Conservation (phyloP, 2,113 vertebrate genomes). For the Channa maculata region DNA sequence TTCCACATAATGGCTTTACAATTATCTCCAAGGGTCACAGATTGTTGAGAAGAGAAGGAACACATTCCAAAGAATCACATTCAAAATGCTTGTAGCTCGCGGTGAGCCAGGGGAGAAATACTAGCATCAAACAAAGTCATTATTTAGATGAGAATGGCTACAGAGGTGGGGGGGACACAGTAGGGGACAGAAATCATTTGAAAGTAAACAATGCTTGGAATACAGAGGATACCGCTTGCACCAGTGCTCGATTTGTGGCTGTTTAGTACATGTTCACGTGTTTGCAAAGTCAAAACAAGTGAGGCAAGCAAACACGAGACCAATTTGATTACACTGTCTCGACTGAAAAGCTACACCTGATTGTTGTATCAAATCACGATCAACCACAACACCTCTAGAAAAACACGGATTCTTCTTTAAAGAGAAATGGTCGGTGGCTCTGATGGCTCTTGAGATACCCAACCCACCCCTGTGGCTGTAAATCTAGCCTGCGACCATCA, state of each 20-base stretch:
- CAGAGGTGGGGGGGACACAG: constrained; percentile 31
- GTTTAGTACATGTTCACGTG: constrained; percentile 8
- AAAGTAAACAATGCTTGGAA: constrained; percentile 51
- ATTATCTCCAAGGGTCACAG: constrained; percentile 64
- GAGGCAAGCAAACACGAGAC: background rate
- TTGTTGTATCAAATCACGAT: constrained; percentile 1
- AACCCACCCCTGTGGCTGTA: constrained; percentile 8
- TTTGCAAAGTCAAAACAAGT: background rate
- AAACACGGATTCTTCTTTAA: no score
- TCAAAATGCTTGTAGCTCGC: constrained; percentile 47
- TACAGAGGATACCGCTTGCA: constrained; percentile 22
- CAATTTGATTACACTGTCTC: rapidly evolving
- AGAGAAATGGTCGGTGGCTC: background rate
- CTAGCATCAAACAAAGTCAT: constrained; percentile 60
- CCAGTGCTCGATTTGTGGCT: background rate
- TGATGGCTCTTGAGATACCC: background rate
- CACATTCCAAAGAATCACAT: constrained; percentile 56
- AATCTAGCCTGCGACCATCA: constrained; percentile 33
- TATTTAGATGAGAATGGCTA: constrained; percentile 51
- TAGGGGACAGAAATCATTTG: constrained; percentile 47
- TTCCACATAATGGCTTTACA: constrained; percentile 49
- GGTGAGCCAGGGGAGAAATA: constrained; percentile 41
- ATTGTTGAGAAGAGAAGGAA: constrained; percentile 41
- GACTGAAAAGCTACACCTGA: background rate
- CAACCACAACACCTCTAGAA: background rate